Base-by-base conservation (phyloP, 2,797 vertebrate species). In the Aselliscus stoliczkanus region DNA sequence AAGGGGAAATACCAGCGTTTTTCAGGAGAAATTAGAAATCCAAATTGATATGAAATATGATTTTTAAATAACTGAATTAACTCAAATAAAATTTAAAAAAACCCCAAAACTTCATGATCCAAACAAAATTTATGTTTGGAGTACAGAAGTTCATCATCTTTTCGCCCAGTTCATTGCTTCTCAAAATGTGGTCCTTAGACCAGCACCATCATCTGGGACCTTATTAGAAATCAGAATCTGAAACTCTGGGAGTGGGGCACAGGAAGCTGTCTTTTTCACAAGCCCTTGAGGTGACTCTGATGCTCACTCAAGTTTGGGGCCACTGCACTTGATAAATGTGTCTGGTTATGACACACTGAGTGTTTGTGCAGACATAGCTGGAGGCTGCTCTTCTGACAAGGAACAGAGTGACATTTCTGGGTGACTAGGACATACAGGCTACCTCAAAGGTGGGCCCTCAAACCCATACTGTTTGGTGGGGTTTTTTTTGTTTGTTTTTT, bases 11-110 rank as follows among this genome's bases (percentile, higher is more conserved):
- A 31, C 3, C 39, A 50, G 23, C 42, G 64, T 58, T 72, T 81
- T n/a, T 81, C 20, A 73, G 18, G 85, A 90, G 42, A 64, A 90
- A 83, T 27, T 0, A 83, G 17, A 85, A 86, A 89, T 37, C 7
- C 23, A 69, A 88, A 76, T 7, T 80, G n/a, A 23, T 25, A 77
- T 0, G 14, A 93, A 70, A 42, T 15, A 25, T 7, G 7, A 90
- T 29, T 87, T 91, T 93, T 72, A 77, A 83, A 60, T 50, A 85
- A 87, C 8, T 31, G 13, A 44, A 87, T 39, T 58, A 70, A 84
- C 54, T 77, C 14, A 79, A 82, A 79, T 20, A 34, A 34, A 50
- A 58, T n/a, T n/a, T n/a, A 62, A n/a, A 82, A 79, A 58, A 75
- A 65, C 1, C 20, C 10, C 2, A 50, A 50, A 50, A 54, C 52